A percentile compares a stretch with the other conserved stretches of the same genome.
phyloP scores from a whole-genome alignment of 2,113 vertebrate species.

The Sphaerodactylus townsendi region DNA sequence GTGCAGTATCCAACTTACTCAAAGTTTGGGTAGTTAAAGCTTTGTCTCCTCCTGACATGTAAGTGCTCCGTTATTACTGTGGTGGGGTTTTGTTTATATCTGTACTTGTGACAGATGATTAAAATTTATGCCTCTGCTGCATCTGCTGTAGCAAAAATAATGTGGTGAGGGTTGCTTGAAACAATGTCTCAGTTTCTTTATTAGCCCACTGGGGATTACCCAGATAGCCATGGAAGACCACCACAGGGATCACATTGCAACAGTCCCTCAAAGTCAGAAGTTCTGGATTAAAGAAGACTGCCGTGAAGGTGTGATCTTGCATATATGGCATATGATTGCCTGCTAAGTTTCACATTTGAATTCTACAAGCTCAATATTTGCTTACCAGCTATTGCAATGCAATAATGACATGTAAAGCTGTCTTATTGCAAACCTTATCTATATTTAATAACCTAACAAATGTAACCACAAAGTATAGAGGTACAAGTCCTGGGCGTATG shows the following conservation, averaged over 20 bases:
- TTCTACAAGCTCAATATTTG: constrained; percentile 12
- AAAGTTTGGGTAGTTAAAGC: background rate
- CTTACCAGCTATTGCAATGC: constrained; percentile 26
- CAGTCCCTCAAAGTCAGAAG: background rate
- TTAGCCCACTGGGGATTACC: background rate
- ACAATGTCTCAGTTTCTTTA: background rate
- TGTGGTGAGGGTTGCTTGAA: background rate
- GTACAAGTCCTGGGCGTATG: background rate
- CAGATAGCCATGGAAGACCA: background rate
- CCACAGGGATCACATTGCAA: background rate
- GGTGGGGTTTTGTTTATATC: background rate
- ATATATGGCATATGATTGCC: background rate
- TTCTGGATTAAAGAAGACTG: background rate
- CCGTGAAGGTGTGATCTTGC: background rate
- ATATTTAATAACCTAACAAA: constrained; percentile 21
- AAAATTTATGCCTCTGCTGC: background rate
- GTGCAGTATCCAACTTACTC: too few relatives aligned
- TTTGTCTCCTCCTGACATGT: background rate
- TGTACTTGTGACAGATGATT: background rate
- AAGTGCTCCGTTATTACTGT: background rate
- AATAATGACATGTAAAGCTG: constrained; percentile 13
- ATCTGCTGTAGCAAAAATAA: background rate
- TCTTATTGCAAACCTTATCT: background rate
- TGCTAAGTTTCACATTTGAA: constrained; percentile 38
- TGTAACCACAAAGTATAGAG: background rate